A percentile compares a stretch with the other conserved stretches of the same genome.
These are phyloP conservation scores for Halesus radiatus DNA, from an alignment of 1,140 invertebrate species.

Conservation along the genomic window DNA sequence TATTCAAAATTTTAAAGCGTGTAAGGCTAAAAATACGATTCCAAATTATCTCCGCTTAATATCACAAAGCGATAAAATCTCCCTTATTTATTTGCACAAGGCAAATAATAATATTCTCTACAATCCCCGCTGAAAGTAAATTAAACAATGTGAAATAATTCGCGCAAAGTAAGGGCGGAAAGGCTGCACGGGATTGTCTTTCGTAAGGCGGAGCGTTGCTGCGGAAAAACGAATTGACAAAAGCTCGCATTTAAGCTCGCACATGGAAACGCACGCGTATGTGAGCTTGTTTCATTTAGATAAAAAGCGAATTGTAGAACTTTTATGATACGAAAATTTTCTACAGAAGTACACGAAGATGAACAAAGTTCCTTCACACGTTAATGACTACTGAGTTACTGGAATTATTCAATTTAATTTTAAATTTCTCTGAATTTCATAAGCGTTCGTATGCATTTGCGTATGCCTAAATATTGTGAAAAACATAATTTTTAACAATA, in stretches of 20 bases:
- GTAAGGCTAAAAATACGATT: neutral
- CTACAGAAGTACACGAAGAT: too few species aligned
- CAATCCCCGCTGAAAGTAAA: slow-evolving; percentile 14
- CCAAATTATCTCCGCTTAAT: slow-evolving; percentile 4
- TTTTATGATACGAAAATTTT: too few species aligned
- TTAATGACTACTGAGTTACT: too few species aligned
- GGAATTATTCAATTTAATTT: too few species aligned
- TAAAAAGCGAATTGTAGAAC: neutral
- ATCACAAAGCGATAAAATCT: slow-evolving; percentile 17
- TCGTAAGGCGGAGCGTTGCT: slow-evolving; percentile 3
- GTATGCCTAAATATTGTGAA: too few species aligned
- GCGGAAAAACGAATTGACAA: slow-evolving; percentile 29
- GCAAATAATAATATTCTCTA: slow-evolving; percentile 12
- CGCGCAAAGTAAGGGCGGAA: neutral
- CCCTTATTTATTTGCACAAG: slow-evolving; percentile 8
- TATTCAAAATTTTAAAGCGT: too few species aligned
- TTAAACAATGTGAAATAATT: slow-evolving; percentile 37
- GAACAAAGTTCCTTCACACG: too few species aligned
- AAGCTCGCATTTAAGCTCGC: neutral
- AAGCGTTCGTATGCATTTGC: too few species aligned
- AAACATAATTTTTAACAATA: too few species aligned
- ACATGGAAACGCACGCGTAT: neutral
- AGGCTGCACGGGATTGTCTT: slow-evolving; percentile 12
- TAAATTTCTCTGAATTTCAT: too few species aligned
- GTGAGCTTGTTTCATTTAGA: slow-evolving; percentile 1